Evolutionary conservation across 1,140 invertebrate species (phyloP), one percentile per base, ranked within the genome.

Genomic region (Brachionus sp.): DNA sequence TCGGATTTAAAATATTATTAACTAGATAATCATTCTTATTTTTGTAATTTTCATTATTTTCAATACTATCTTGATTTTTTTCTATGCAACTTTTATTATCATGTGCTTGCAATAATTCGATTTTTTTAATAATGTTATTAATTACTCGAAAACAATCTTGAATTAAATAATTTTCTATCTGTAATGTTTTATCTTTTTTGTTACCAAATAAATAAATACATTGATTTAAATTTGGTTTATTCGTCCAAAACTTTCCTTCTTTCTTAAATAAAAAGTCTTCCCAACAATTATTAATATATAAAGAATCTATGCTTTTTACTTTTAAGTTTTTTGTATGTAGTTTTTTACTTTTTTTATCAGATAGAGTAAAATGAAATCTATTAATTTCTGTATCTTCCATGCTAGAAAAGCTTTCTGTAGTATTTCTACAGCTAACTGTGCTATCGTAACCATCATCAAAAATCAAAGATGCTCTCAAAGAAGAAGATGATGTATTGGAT

Each of bases 371-470:
- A 5, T 42, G 25, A n/a, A 25, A 46, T 23, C 12, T 25, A 75
- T 23, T 46, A 3, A 46, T 3, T 46, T 75, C 70, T 13, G 23
- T 19, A 13, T 75, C 70, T 13, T 75, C 70, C 9, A 46, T 75
- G 25, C 70, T 75, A 10, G 70, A 75, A 46, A 12, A 75, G 23
- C 70, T 75, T 46, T 75, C 70, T n/a, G 39, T 75, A n/a, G 39
- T 44, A 2, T 75, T 39, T 46, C 29, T 75, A 25, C 29, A 46
- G 19, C 70, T 75, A 5, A 46, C 19, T 10, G 42, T 75, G 23
- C 70, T 75, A 29, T 44, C 70, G 25, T 75, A 75, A 6, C 70
- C 70, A 46, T 75, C 70, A 46, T 75, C 70, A 44, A 75, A 75
- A 75, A 75, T 12, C 0, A 46, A 7, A 5, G 70, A 46, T 9